Evolutionary conservation across 1,140 invertebrate species (phyloP), one percentile per base, ranked within the genome.

Genomic region (Drosophila aff.): DNA sequence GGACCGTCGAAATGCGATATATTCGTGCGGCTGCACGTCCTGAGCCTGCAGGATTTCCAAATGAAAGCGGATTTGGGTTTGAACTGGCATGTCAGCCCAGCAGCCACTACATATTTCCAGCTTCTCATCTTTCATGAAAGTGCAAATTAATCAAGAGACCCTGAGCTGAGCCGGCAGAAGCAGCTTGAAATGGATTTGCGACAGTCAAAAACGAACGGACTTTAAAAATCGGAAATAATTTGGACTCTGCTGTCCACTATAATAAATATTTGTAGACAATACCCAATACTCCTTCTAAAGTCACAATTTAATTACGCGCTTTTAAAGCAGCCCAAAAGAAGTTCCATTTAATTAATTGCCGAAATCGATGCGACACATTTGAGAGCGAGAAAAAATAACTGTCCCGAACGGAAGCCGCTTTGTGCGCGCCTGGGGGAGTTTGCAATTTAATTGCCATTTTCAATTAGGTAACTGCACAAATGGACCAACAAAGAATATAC

Each of bases 361-460:
- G 43, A 72, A 72, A 60, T 43, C 33, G 31, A 31, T 21, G 28
- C 59, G 28, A 41, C 76, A 41, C 60, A 66, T 47, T 11, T 15
- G 36, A 66, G 10, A 13, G n/a, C 28, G 13, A 55, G 18, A 38
- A 61, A 61, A 76, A 50, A 36, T 36, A 76, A 81, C 40, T 50
- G 31, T 31, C 38, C 28, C 21, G 26, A 49, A 16, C 26, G 65
- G 65, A 26, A 64, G 49, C 49, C 47, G 40, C 63, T 40, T 71
- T 68, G 49, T 55, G 33, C 23, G 18, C 40, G 49, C 63, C 64
- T 41, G 53, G 50, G 52, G 66, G 52, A 50, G 53, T 60, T 61
- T 38, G 26, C 53, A 73, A 73, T 67, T 77, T 87, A 87, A 89
- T 87, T 89, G 83, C 68, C 46, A 81, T 89, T 87, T 87, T 81